These are phyloP conservation scores for Parasteatoda tepidariorum DNA, from an alignment of 1,140 invertebrate species.

Conservation along the genomic window DNA sequence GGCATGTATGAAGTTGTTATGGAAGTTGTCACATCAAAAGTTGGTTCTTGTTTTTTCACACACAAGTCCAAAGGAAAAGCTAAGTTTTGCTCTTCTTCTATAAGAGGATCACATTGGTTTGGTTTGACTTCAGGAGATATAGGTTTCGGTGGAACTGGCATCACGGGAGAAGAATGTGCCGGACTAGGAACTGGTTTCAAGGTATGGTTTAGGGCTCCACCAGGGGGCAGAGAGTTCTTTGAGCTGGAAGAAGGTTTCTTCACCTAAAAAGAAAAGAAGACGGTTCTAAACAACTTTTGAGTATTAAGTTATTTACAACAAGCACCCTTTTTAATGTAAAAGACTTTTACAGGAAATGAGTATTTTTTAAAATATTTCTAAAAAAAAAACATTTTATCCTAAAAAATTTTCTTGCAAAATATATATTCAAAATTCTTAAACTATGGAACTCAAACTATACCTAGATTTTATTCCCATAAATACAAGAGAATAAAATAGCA, in stretches of 20 bases:
- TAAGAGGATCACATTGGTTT: neutral
- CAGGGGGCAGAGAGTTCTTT: slow-evolving; percentile 40
- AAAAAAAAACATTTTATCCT: too few species aligned
- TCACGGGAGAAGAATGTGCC: slow-evolving; percentile 48
- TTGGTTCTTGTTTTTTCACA: slow-evolving; percentile 57
- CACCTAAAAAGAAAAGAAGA: slow-evolving; percentile 1
- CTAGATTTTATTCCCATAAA: too few species aligned
- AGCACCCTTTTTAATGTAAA: too few species aligned
- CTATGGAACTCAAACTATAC: too few species aligned
- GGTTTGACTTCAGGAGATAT: slow-evolving; percentile 24
- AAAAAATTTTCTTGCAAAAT: too few species aligned
- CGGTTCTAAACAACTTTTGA: neutral
- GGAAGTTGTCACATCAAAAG: slow-evolving; percentile 47
- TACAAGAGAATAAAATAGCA: too few species aligned
- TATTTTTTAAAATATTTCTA: too few species aligned
- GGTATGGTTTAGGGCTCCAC: slow-evolving; percentile 26
- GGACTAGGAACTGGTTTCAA: slow-evolving; percentile 60
- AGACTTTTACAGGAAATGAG: too few species aligned
- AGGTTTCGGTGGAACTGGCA: slow-evolving; percentile 36
- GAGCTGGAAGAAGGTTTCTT: slow-evolving; percentile 27
- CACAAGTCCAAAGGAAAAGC: slow-evolving; percentile 52
- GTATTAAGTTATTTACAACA: too few species aligned
- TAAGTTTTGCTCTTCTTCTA: slow-evolving; percentile 39
- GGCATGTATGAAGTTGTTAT: slow-evolving; percentile 32
- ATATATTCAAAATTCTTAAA: too few species aligned